Base-by-base conservation (phyloP, 1,140 invertebrate species). In the Drosophila tristis region DNA sequence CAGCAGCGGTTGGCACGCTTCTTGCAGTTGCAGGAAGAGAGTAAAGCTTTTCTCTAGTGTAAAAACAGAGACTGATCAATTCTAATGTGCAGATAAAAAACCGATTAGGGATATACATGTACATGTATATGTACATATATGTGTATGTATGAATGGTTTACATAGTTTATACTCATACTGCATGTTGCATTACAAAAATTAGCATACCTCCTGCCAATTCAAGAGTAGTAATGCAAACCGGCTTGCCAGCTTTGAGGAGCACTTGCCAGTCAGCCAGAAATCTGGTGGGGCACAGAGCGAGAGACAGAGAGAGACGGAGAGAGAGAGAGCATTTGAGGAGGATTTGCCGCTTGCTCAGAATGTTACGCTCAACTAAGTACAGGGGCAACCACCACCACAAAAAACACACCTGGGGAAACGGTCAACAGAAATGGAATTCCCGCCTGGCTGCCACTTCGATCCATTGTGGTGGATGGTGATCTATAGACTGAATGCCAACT, bases 291-390 rank as follows among this genome's bases (percentile, higher is more conserved):
- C 31, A 29, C 29, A 44, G 31, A 44, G 31, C 2, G 7, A 31
- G 3, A 31, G 31, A 39, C 11, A 39, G 35, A 55, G 51, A 9
- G 8, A 16, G 4, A 13, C 13, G 29, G 47, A 35, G 11, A 16
- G 4, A 13, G 16, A 43, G 47, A 35, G 11, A 29, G 20, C 16
- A 56, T 23, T 15, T 20, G 50, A 49, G 7, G 50, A 53, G 64
- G 58, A 62, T 67, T 45, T 47, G 58, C 58, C 42, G 55, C 39
- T 13, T 39, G 35, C 11, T 61, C 66, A 50, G 53, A 72, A 66
- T 58, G 72, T 75, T 75, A 75, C 72, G 72, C 71, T 75, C 55
- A 74, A 65, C 71, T 57, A 74, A 66, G 60, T 74, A 74, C 66
- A 58, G 64, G 66, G 51, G 47, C 35, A 47, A 54, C 15, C 42